A percentile compares a stretch with the other conserved stretches of the same genome.
Evolutionary conservation across 2,888 invertebrate species (phyloP).

Genomic region (Anaspis maculata): DNA sequence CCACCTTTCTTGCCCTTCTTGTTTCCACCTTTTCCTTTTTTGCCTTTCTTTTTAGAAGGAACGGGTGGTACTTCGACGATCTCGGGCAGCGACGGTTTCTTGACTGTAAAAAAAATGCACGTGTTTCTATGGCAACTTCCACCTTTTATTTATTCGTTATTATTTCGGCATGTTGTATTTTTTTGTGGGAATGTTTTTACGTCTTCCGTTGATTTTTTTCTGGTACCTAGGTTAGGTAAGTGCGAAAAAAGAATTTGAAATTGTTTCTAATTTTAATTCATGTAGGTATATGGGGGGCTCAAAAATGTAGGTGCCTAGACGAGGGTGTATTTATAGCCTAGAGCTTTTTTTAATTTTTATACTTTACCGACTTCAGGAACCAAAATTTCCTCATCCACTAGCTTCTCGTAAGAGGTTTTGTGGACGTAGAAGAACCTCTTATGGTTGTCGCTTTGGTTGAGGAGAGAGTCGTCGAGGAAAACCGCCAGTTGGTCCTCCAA

Average conservation of each 20-base stretch:
- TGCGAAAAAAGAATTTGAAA: too few relatives aligned
- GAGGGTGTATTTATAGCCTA: neutral
- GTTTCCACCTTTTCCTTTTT: conserved; percentile 22
- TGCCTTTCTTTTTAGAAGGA: conserved; percentile 17
- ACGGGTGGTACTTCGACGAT: conserved; percentile 7
- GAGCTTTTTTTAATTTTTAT: conserved; percentile 4
- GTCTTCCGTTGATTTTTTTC: too few relatives aligned
- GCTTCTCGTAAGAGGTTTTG: conserved; percentile 62
- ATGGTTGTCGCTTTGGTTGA: conserved; percentile 43
- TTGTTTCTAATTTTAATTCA: too few relatives aligned
- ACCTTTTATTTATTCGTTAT: conserved; percentile 15
- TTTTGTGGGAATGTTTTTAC: too few relatives aligned
- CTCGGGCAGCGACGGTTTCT: conserved; percentile 19
- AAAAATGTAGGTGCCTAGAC: too few relatives aligned
- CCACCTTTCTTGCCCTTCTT: conserved; percentile 25
- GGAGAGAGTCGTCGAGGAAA: conserved; percentile 48
- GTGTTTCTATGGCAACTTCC: neutral
- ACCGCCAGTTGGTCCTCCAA: conserved; percentile 46
- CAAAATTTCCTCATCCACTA: conserved; percentile 66
- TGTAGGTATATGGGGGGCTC: too few relatives aligned
- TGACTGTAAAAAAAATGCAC: conserved; percentile 18
- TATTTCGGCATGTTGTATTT: conserved; percentile 11
- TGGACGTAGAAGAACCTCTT: conserved; percentile 58
- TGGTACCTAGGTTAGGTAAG: too few relatives aligned
- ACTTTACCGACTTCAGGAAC: conserved; percentile 60